Conservation (phyloP, 2,888 invertebrate genomes). For the Parnassius orleans region DNA sequence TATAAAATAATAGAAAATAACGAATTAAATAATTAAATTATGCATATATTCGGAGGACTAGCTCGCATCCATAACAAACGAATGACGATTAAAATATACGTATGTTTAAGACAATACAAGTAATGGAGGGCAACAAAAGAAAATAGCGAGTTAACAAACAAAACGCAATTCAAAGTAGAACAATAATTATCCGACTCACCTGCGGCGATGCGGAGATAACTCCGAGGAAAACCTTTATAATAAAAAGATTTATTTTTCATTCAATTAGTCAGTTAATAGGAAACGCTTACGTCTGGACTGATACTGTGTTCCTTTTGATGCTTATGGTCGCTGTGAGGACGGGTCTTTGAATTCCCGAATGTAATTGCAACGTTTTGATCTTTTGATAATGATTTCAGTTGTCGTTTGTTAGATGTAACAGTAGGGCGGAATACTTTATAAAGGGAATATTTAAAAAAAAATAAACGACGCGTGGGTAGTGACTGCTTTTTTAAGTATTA, state of each 20-base stretch:
- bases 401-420: too few species aligned
- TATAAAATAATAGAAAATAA: not conserved
- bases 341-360: constrained; percentile 34
- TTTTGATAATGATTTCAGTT: constrained; percentile 17
- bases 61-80: constrained; percentile 14
- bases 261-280: constrained; percentile 48
- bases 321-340: constrained; percentile 33
- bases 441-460: too few species aligned
- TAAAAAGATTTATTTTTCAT: constrained; percentile 51
- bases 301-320: constrained; percentile 45
- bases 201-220: constrained; percentile 44
- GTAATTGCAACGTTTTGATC: constrained; percentile 13
- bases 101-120: constrained; percentile 52
- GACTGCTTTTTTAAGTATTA: too few species aligned
- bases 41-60: not conserved
- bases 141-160: constrained; percentile 43
- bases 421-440: too few species aligned
- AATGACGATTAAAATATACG: constrained; percentile 57
- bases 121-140: constrained; percentile 60
- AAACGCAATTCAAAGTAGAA: constrained; percentile 64
- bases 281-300: not conserved
- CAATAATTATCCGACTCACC: constrained; percentile 63
- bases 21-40: constrained; percentile 1
- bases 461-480: too few species aligned
- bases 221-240: constrained; percentile 50